Evolutionary conservation across 2,797 vertebrate genomes (phyloP).

Genomic region (Crotalus adamanteus): DNA sequence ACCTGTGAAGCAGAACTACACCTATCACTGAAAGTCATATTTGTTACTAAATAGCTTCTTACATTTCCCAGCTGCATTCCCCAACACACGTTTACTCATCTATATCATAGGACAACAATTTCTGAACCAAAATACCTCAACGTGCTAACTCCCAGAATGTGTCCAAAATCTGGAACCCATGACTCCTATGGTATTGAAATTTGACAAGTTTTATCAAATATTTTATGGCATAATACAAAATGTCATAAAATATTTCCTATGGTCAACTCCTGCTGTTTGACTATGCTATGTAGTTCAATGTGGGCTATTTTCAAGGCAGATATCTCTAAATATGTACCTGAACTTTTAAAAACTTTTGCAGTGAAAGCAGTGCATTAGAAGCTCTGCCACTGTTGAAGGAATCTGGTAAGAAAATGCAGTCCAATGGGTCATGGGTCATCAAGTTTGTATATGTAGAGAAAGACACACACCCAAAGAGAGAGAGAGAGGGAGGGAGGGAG

Average conservation of each 20-base stretch:
- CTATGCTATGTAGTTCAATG: not conserved
- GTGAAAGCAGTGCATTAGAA: not conserved
- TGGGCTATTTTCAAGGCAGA: not conserved
- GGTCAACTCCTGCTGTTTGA: not conserved
- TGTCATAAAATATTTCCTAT: not conserved
- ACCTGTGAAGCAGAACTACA: not conserved
- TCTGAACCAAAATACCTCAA: not conserved
- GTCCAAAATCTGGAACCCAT: not conserved
- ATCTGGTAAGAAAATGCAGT: not conserved
- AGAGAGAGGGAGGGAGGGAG: no score
- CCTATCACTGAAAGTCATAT: not conserved
- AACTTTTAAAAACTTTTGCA: not conserved
- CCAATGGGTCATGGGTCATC: not conserved
- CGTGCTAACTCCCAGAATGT: not conserved
- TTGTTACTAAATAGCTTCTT: constrained; percentile 25
- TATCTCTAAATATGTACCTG: not conserved
- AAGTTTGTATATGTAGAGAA: not conserved
- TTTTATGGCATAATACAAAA: not conserved
- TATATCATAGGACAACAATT: not conserved
- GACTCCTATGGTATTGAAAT: not conserved
- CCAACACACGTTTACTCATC: not conserved
- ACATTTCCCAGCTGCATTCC: not conserved
- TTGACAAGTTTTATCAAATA: not conserved
- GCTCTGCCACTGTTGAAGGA: not conserved
- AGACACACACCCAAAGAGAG: no score